Percentiles rank a stretch among this genome's conserved stretches.
Evolutionary conservation across 2,888 invertebrate genomes (phyloP).

Genomic region (Drosophila neutralis): DNA sequence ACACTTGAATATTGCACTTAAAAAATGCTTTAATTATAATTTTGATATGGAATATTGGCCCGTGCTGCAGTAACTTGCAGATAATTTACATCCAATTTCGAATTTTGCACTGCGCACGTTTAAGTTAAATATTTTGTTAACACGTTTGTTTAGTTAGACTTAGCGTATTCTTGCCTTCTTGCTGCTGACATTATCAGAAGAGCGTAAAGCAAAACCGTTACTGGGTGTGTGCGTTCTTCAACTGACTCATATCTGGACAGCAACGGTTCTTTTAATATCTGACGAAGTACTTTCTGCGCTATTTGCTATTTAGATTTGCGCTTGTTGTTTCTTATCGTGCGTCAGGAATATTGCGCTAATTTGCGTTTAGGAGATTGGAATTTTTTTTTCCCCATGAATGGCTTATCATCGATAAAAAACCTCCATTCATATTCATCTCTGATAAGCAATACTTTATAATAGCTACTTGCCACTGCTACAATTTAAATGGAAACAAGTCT

Average conservation of each 20-base stretch:
- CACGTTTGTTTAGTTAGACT: neutral
- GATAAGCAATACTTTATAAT: neutral
- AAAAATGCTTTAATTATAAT: neutral
- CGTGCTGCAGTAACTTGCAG: neutral
- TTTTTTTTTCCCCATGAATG: neutral
- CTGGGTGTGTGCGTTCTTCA: neutral
- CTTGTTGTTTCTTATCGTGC: constrained; percentile 41
- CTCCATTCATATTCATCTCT: neutral
- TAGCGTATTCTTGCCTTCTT: constrained; percentile 46
- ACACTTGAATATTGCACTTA: neutral
- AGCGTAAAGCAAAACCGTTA: constrained; percentile 2
- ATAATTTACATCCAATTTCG: neutral
- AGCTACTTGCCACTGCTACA: neutral
- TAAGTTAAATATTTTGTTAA: neutral
- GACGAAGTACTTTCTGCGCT: constrained; percentile 18
- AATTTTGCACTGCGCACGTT: neutral
- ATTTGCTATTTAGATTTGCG: constrained; percentile 42
- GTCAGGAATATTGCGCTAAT: constrained; percentile 36
- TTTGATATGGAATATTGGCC: neutral
- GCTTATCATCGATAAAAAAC: constrained; percentile 46
- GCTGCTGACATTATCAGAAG: constrained; percentile 35
- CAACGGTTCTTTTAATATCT: constrained; percentile 19
- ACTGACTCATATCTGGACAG: constrained; percentile 35
- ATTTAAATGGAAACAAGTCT: neutral
- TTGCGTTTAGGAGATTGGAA: constrained; percentile 1